Evolutionary conservation across 2,888 invertebrate species (phyloP).

Genomic region (Tipula unca): DNA sequence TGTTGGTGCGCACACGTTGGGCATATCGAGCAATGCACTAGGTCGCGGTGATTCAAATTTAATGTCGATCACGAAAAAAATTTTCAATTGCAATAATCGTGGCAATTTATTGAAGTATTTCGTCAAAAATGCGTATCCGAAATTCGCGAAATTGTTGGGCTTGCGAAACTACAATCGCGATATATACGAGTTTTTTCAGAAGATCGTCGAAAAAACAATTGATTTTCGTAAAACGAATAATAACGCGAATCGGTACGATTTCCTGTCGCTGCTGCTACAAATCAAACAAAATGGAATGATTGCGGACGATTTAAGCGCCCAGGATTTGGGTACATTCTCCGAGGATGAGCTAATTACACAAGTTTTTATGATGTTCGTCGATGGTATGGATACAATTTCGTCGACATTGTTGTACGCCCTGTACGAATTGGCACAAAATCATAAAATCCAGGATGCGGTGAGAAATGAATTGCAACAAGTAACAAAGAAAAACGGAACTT

Average conservation of each 20-base stretch:
- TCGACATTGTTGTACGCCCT: slow-evolving; percentile 38
- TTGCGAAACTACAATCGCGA: slow-evolving; percentile 23
- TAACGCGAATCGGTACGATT: slow-evolving; percentile 36
- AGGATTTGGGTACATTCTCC: neutral
- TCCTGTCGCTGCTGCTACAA: slow-evolving; percentile 37
- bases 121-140: neutral
- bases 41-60: neutral
- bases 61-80: neutral
- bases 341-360: slow-evolving; percentile 36
- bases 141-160: neutral
- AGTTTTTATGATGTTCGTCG: slow-evolving; percentile 42
- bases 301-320: slow-evolving; percentile 28
- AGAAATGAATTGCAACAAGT: slow-evolving; percentile 34
- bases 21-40: slow-evolving; percentile 29
- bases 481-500: slow-evolving; percentile 29
- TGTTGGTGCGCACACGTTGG: slow-evolving; percentile 39
- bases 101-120: neutral
- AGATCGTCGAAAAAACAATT: slow-evolving; percentile 37
- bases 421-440: slow-evolving; percentile 39
- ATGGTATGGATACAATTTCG: slow-evolving; percentile 44
- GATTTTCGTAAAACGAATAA: slow-evolving; percentile 32
- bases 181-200: slow-evolving; percentile 37
- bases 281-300: slow-evolving; percentile 36
- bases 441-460: slow-evolving; percentile 38
- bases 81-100: neutral